A percentile compares a stretch with the other conserved stretches of the same genome.
Evolutionary conservation across 1,140 invertebrate genomes (phyloP).

Genomic region (Pseudobourletiella spinata): DNA sequence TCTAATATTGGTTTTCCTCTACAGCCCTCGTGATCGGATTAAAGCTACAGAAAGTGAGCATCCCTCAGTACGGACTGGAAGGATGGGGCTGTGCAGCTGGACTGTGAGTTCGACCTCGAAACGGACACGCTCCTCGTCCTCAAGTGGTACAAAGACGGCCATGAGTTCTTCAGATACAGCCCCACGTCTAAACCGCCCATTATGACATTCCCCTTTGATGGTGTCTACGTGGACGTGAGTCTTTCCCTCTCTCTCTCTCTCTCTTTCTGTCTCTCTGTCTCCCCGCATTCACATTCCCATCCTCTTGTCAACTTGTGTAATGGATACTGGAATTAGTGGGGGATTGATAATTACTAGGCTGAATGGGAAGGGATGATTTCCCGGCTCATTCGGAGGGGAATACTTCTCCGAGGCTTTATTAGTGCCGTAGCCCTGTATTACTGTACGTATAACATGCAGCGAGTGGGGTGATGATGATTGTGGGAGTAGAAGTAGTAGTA

Average conservation of each 20-base stretch:
- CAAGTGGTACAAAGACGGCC: slow-evolving; percentile 33
- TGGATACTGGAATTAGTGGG: too few species aligned
- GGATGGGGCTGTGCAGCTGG: slow-evolving; percentile 15
- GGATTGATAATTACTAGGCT: too few species aligned
- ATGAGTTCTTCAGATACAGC: slow-evolving; percentile 27
- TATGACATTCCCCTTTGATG: slow-evolving; percentile 24
- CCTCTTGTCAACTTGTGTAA: too few species aligned
- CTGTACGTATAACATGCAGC: too few species aligned
- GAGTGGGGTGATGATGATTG: too few species aligned
- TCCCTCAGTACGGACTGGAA: slow-evolving; percentile 26
- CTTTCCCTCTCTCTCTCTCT: background rate
- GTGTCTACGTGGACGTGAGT: slow-evolving; percentile 34
- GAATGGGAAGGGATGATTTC: too few species aligned
- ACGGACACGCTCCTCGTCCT: slow-evolving; percentile 24
- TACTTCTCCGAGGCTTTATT: too few species aligned
- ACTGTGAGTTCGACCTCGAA: slow-evolving; percentile 29
- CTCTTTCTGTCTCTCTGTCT: too few species aligned
- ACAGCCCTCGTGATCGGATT: slow-evolving; percentile 21
- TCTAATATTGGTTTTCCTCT: slow-evolving; percentile 3
- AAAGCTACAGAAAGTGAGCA: slow-evolving; percentile 25
- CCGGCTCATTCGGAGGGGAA: too few species aligned
- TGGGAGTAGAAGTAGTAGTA: too few species aligned
- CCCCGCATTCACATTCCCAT: too few species aligned
- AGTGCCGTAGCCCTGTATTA: too few species aligned
- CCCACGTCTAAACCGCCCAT: slow-evolving; percentile 11